Evolutionary conservation across 2,797 vertebrate species (phyloP).

Genomic region (Myotis planiceps): DNA sequence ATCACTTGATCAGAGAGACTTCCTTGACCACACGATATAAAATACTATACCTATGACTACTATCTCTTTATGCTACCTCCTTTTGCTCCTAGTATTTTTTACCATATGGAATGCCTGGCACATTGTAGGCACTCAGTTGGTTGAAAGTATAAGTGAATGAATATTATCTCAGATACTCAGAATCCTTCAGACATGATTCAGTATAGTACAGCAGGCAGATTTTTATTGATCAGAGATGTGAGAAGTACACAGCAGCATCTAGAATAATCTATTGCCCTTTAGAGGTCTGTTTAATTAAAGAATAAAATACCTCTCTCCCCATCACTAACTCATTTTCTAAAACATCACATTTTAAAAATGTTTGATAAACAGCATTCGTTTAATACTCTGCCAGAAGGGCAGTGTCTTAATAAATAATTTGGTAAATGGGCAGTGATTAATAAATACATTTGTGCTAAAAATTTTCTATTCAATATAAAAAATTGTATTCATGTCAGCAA

Average conservation of each 20-base stretch:
- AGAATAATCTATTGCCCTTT: neutral
- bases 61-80: neutral
- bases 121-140: neutral
- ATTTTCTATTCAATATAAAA: conserved; percentile 37
- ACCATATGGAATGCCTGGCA: neutral
- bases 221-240: neutral
- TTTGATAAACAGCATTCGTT: conserved; percentile 21
- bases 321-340: neutral
- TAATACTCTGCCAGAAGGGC: conserved; percentile 12
- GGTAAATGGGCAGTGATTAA: conserved; percentile 45
- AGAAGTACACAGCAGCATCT: neutral
- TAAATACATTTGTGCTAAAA: neutral
- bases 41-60: neutral
- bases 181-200: conserved; percentile 1
- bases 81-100: neutral
- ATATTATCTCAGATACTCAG: neutral
- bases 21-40: neutral
- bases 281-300: neutral
- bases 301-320: neutral
- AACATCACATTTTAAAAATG: conserved; percentile 2
- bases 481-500: neutral
- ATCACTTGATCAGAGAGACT: neutral
- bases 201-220: neutral
- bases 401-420: conserved; percentile 39
- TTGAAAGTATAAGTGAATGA: neutral